These are phyloP conservation scores for Tryphoninae sp. DNA, from an alignment of 2,888 invertebrate species.

Conservation along the genomic window DNA sequence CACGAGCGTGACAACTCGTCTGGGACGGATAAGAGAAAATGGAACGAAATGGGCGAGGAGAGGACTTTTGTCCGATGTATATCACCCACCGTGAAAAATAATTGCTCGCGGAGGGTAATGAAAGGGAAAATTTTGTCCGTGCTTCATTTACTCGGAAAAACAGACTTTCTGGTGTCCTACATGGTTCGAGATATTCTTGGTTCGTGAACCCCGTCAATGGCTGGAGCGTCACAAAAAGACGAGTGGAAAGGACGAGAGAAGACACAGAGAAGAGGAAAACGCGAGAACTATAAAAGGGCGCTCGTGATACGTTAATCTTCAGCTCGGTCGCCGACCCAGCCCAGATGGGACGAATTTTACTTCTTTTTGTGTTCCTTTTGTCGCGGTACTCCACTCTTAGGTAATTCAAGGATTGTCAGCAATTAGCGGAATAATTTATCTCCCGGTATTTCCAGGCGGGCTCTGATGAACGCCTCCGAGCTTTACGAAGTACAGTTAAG, in stretches of 20 bases:
- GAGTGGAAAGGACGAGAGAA: neutral
- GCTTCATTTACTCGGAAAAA: conserved; percentile 30
- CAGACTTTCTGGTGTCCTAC: conserved; percentile 4
- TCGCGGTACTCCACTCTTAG: conserved; percentile 47
- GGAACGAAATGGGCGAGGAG: too few species aligned
- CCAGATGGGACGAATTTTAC: conserved; percentile 50
- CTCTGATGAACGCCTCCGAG: conserved; percentile 3
- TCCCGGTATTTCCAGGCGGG: conserved; percentile 23
- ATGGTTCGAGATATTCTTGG: neutral
- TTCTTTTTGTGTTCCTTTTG: conserved; percentile 12
- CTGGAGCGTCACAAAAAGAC: neutral
- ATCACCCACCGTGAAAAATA: neutral
- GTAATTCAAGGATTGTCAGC: conserved; percentile 64
- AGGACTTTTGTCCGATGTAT: neutral
- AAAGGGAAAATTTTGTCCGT: conserved; percentile 14
- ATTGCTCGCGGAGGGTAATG: conserved; percentile 25
- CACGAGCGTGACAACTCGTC: too few species aligned
- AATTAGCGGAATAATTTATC: conserved; percentile 64
- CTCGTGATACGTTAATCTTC: conserved; percentile 53
- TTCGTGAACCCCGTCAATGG: neutral
- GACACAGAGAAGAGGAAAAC: neutral
- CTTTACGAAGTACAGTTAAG: neutral
- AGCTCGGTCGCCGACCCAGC: conserved; percentile 33
- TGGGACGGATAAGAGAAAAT: too few species aligned
- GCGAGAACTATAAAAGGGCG: neutral